A percentile compares a stretch with the other conserved stretches of the same genome.
Evolutionary conservation across 2,113 vertebrate genomes (phyloP).

Genomic region (Equus quagga): DNA sequence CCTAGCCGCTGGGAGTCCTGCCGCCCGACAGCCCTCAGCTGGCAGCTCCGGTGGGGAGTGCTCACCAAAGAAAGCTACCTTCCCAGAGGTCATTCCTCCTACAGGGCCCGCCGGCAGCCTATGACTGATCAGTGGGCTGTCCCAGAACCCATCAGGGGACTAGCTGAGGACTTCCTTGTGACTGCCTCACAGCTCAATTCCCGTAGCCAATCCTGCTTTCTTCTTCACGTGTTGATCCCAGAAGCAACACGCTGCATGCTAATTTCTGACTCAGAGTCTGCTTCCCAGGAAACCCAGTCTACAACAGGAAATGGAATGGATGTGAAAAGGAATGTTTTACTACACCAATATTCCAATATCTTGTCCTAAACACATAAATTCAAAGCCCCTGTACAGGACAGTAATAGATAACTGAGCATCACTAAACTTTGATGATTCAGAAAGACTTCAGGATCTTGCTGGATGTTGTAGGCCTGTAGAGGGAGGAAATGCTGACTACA

Average conservation of each 20-base stretch:
- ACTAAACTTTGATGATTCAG: not conserved
- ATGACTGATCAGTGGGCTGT: not conserved
- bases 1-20: not conserved
- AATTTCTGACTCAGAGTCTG: not conserved
- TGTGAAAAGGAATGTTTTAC: not conserved
- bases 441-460: not conserved
- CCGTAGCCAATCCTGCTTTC: not conserved
- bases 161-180: not conserved
- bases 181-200: not conserved
- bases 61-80: not conserved
- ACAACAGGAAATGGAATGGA: not conserved
- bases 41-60: not conserved
- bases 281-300: not conserved
- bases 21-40: not conserved
- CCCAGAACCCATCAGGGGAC: no score
- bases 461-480: not conserved
- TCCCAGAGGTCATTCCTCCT: not conserved
- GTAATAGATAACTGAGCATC: not conserved
- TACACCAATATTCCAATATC: not conserved
- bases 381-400: not conserved
- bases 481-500: not conserved
- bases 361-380: not conserved
- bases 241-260: not conserved
- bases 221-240: not conserved
- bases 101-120: not conserved